phyloP scores from a whole-genome alignment of 2,888 invertebrate species.

The Julus scanicus region DNA sequence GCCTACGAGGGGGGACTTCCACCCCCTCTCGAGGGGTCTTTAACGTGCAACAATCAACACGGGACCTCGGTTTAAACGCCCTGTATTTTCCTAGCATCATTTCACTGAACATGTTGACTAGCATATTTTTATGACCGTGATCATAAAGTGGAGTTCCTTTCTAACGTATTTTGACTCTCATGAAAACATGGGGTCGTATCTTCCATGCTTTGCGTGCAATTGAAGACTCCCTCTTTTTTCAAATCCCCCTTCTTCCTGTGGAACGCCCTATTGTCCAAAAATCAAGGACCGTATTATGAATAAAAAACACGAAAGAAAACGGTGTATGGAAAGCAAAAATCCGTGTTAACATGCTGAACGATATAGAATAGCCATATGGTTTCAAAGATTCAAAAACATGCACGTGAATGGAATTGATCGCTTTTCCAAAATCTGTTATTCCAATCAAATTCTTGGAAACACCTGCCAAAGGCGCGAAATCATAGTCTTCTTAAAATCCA shows the following conservation, averaged over 20 bases:
- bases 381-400: neutral
- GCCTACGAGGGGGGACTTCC: too few species aligned
- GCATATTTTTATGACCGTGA: slow-evolving; percentile 34
- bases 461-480: neutral
- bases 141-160: slow-evolving; percentile 45
- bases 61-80: too few species aligned
- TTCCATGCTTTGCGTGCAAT: neutral
- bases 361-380: neutral
- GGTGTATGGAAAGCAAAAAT: neutral
- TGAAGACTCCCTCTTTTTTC: slow-evolving; percentile 37
- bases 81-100: neutral
- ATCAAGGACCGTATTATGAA: slow-evolving; percentile 6
- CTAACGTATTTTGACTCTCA: slow-evolving; percentile 12
- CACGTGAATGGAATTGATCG: neutral
- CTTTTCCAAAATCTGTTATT: neutral
- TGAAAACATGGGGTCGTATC: slow-evolving; percentile 17
- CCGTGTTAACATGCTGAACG: neutral
- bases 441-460: neutral
- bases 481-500: neutral
- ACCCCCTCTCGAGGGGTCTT: too few species aligned
- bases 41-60: too few species aligned
- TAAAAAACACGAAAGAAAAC: neutral
- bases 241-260: slow-evolving; percentile 8
- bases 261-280: slow-evolving; percentile 1
- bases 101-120: slow-evolving; percentile 17